Percentiles rank a stretch among this genome's conserved stretches.
Conservation (phyloP, 2,113 vertebrate species). For the Cavia porcellus region DNA sequence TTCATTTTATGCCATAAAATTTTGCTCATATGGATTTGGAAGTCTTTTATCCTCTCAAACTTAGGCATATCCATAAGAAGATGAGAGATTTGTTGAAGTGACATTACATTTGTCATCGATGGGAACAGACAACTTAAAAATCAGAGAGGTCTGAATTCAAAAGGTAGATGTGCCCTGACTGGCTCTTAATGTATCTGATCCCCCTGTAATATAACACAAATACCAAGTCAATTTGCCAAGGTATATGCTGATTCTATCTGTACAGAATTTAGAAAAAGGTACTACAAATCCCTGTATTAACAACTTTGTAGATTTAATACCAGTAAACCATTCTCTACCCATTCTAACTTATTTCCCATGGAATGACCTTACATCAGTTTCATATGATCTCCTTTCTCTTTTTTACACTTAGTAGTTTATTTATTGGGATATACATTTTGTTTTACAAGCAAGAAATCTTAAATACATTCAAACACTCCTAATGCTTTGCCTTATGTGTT, state of each 20-base stretch:
- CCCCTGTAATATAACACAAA: background rate
- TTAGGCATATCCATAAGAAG: background rate
- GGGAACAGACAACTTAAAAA: background rate
- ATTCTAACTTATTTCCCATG: background rate
- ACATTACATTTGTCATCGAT: background rate
- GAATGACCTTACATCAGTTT: background rate
- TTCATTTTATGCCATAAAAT: background rate
- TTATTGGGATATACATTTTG: background rate
- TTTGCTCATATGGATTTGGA: too few species aligned
- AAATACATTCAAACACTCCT: background rate
- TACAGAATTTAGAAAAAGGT: background rate
- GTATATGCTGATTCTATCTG: background rate
- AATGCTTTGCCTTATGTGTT: background rate
- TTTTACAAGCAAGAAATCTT: background rate
- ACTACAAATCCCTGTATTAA: background rate
- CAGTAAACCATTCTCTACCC: too few species aligned
- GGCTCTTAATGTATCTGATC: background rate
- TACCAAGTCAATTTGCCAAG: background rate
- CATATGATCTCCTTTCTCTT: background rate
- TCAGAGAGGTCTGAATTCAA: background rate
- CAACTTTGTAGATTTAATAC: background rate
- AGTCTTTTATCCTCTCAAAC: background rate
- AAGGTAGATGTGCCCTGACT: background rate
- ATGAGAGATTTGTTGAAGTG: background rate
- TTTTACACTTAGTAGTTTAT: background rate